phyloP scores from a whole-genome alignment of 2,113 vertebrate species.

The Melanocharis versteri region DNA sequence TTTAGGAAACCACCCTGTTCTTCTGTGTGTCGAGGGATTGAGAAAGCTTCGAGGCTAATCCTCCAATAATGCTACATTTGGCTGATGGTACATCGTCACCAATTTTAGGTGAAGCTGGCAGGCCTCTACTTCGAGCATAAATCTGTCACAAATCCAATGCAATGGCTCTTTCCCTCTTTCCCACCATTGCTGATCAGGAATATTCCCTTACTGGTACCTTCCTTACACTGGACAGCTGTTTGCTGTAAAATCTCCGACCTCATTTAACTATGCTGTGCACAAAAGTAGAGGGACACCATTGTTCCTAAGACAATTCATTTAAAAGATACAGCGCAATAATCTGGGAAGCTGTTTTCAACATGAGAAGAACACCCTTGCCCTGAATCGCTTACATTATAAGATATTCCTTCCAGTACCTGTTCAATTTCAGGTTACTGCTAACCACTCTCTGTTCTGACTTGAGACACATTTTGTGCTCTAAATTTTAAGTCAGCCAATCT shows the following conservation, averaged over 20 bases:
- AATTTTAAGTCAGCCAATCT: neutral
- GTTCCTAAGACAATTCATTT: accelerated
- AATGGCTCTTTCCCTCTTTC: neutral
- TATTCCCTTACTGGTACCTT: neutral
- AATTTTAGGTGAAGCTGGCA: neutral
- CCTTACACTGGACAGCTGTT: neutral
- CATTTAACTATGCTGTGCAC: neutral
- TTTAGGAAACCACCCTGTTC: neutral
- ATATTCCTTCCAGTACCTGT: neutral
- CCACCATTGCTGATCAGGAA: neutral
- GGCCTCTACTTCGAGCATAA: neutral
- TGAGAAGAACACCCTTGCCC: neutral
- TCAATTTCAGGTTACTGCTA: neutral
- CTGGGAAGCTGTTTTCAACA: neutral
- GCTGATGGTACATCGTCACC: neutral
- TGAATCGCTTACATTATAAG: neutral
- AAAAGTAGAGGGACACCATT: neutral
- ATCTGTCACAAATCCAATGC: neutral
- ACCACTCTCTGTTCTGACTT: neutral
- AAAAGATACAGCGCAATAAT: neutral
- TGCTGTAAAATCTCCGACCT: neutral
- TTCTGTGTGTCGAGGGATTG: neutral
- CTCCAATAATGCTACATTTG: neutral
- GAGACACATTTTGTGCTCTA: neutral
- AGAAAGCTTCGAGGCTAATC: neutral